phyloP scores from a whole-genome alignment of 2,797 vertebrate species.

The Oreochromis grahami region DNA sequence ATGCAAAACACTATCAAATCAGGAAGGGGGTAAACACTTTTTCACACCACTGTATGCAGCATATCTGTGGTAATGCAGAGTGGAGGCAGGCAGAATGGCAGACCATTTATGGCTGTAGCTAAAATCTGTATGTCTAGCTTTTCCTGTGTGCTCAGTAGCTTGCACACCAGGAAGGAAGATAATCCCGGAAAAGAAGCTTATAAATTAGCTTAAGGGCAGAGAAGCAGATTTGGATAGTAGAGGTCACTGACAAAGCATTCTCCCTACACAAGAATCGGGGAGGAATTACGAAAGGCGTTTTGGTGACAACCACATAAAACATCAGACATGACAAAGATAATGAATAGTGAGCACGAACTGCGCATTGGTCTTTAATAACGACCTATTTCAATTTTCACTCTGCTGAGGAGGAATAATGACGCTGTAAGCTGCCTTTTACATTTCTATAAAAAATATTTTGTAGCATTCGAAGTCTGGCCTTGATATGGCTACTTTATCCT shows the following conservation, averaged over 20 bases:
- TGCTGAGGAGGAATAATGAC: background rate
- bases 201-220: conserved; percentile 69
- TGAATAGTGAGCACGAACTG: background rate
- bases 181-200: conserved; percentile 80
- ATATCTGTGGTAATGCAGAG: background rate
- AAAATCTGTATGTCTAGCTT: conserved; percentile 38
- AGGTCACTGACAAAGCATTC: conserved; percentile 68
- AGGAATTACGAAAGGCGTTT: conserved; percentile 1
- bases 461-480: background rate
- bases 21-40: background rate
- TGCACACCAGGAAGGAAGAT: conserved; percentile 72
- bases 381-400: background rate
- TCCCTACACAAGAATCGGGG: conserved; percentile 4
- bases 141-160: conserved; percentile 38
- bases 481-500: background rate
- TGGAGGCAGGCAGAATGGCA: background rate
- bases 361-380: background rate
- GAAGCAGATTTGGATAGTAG: conserved; percentile 53
- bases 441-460: background rate
- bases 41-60: background rate
- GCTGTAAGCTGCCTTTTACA: background rate
- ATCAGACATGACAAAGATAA: background rate
- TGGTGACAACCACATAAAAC: conserved; percentile 4
- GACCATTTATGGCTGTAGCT: conserved; percentile 16
- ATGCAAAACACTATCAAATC: background rate